These are phyloP conservation scores for Moxostoma hubbsi DNA, from an alignment of 2,797 vertebrate genomes.

Conservation along the genomic window DNA sequence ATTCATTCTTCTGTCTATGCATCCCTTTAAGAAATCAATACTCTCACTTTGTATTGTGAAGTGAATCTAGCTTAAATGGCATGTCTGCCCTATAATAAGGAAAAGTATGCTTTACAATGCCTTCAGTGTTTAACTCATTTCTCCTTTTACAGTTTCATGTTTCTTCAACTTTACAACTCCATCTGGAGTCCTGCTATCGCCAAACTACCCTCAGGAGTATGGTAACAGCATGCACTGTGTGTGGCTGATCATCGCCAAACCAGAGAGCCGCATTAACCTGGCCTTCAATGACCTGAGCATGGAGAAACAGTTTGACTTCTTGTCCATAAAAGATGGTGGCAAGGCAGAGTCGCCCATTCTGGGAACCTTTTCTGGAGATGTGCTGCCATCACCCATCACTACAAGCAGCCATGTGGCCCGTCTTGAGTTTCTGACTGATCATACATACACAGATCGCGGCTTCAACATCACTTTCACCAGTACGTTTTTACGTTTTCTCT, in stretches of 20 bases:
- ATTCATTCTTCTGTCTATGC: too few species aligned
- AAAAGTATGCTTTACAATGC: neutral
- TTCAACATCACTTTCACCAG: conserved; percentile 99
- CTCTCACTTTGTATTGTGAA: conserved; percentile 4
- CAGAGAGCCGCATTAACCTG: conserved; percentile 94
- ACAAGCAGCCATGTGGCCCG: conserved; percentile 93
- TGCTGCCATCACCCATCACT: conserved; percentile 92
- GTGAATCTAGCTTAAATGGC: neutral
- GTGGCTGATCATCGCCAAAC: conserved; percentile 95
- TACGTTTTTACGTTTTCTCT: conserved; percentile 69
- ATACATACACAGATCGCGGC: conserved; percentile 95
- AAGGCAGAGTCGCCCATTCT: conserved; percentile 94
- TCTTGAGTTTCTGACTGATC: conserved; percentile 96
- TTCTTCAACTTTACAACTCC: conserved; percentile 99
- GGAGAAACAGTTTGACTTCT: conserved; percentile 98
- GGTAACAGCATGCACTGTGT: conserved; percentile 98
- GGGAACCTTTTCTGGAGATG: conserved; percentile 93
- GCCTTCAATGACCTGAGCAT: conserved; percentile 98
- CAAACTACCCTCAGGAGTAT: conserved; percentile 97
- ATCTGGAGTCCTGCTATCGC: conserved; percentile 91
- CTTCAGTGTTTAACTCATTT: conserved; percentile 1
- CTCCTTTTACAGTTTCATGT: conserved; percentile 86
- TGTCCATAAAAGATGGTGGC: conserved; percentile 94
- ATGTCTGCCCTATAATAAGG: neutral
- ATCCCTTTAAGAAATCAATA: too few species aligned